Base-by-base conservation (phyloP, 2,797 vertebrate genomes). In the Clarias fuscus region DNA sequence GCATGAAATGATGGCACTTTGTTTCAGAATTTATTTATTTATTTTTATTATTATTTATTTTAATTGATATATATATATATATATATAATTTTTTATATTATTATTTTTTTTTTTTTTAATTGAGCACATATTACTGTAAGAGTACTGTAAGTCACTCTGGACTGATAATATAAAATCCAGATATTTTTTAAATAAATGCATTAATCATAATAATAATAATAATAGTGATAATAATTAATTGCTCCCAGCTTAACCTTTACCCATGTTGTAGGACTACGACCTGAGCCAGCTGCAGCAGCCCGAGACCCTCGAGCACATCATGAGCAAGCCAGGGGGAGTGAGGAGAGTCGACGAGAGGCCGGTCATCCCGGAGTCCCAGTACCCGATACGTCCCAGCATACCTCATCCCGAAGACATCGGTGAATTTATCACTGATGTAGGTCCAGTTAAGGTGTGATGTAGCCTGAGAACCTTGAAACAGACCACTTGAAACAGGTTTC, bases 231-330 rank as follows among this genome's bases (percentile, higher is more conserved):
- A 43, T 43, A 43, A 43, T 8, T 59, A 18, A 20, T 62, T 78
- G 75, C 81, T 86, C 71, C 70, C 15, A n/a, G 73, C 4, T 37
- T 10, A 68, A 78, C 68, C 75, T 83, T 75, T 87, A 84, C 59
- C 43, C 89, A 68, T 84, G 79, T 37, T 90, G 80, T 94, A 99
- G 98, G 98, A 99, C 96, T 99, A 99, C 0, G 98, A 99, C 93
- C 95, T 99, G 92, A 99, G 98, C 94, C 98, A 99, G 93, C 95
- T 99, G 87, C 98, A 99, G 93, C 98, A 99, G 93, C 98, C 98
- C 0, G 98, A 98, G 93, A 97, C 97, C 86, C 93, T 98, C 93
- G 98, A 99, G 85, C 98, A 98, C 27, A 97, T 97, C 91, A 96
- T 99, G 93, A 97, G 93, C 92, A 99, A 99, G 91, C 95, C 96